phyloP scores from a whole-genome alignment of 1,140 invertebrate genomes.

The Drosophila willistoni region DNA sequence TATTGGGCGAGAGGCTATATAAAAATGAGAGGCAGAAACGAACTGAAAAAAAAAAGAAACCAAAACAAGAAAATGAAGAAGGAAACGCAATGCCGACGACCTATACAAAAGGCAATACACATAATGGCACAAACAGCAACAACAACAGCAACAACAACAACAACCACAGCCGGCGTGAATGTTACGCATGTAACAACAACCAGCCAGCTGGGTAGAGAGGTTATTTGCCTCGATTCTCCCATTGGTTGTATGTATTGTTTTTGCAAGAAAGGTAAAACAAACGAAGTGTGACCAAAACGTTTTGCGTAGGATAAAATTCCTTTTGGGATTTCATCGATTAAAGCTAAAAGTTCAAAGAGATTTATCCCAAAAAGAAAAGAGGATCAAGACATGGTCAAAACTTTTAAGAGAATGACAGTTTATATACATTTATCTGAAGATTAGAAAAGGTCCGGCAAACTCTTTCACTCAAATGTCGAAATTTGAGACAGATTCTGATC shows the following conservation, averaged over 20 bases:
- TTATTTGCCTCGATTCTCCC: neutral
- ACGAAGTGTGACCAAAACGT: neutral
- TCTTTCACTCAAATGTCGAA: too few relatives aligned
- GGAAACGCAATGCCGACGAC: slow-evolving; percentile 58
- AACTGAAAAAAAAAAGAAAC: slow-evolving; percentile 41
- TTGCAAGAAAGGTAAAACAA: neutral
- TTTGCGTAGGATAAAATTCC: neutral
- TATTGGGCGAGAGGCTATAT: slow-evolving; percentile 62
- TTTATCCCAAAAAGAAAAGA: neutral
- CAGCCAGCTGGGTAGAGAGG: slow-evolving; percentile 25
- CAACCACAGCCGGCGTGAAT: slow-evolving; percentile 28
- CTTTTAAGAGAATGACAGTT: too few relatives aligned
- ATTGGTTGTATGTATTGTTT: neutral
- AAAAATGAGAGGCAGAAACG: slow-evolving; percentile 34
- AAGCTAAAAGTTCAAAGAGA: neutral
- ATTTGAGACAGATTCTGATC: too few relatives aligned
- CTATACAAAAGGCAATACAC: slow-evolving; percentile 71
- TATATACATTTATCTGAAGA: too few relatives aligned
- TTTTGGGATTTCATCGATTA: neutral
- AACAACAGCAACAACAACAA: slow-evolving; percentile 34
- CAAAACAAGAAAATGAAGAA: slow-evolving; percentile 35
- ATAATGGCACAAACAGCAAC: slow-evolving; percentile 55
- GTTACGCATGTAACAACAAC: slow-evolving; percentile 42
- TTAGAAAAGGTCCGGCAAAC: too few relatives aligned
- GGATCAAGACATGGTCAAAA: too few relatives aligned